Conservation (phyloP, 2,113 vertebrate species). For the Sylvilagus bachmani region DNA sequence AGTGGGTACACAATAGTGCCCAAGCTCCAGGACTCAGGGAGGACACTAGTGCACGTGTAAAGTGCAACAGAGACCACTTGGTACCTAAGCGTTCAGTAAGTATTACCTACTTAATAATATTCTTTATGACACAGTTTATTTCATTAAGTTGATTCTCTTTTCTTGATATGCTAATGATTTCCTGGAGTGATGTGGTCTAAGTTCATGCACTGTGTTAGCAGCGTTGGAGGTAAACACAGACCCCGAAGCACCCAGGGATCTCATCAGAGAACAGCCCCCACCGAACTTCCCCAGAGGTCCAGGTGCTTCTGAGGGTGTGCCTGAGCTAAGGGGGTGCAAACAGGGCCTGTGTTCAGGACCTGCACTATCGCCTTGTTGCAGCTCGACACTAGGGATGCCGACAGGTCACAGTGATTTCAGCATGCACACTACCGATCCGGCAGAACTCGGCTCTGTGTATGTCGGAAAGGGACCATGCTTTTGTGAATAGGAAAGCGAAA, state of each 20-base stretch:
- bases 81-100: not conserved
- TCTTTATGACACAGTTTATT: not conserved
- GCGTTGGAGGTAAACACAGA: not conserved
- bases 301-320: not conserved
- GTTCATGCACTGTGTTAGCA: not conserved
- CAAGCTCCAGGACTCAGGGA: not conserved
- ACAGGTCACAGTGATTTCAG: not conserved
- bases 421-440: not conserved
- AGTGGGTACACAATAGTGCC: not conserved
- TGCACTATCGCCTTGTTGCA: not conserved
- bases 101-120: not conserved
- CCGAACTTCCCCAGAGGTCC: not conserved
- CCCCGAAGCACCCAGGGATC: not conserved
- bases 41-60: not conserved
- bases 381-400: not conserved
- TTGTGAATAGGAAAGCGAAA: slow-evolving; percentile 54
- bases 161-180: not conserved
- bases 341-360: too few species aligned
- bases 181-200: not conserved
- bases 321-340: not conserved
- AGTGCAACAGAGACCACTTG: not conserved
- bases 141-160: not conserved
- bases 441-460: not conserved
- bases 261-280: not conserved
- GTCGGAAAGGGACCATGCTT: not conserved